Conservation (phyloP, 2,888 invertebrate genomes). For the Tenthredo amoena region DNA sequence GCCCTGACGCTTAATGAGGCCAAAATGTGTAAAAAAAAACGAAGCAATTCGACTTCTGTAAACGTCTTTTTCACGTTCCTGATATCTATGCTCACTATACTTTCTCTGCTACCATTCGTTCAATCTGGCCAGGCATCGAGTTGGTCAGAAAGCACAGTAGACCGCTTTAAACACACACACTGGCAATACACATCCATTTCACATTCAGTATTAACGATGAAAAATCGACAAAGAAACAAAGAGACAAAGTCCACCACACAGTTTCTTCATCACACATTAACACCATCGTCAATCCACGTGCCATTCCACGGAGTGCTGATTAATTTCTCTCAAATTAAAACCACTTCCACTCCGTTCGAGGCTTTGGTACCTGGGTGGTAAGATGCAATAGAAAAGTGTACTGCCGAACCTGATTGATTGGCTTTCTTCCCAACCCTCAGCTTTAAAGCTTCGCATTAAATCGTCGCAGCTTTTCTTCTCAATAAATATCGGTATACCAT, state of each 20-base stretch:
- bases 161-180: conserved; percentile 62
- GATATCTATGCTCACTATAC: not conserved
- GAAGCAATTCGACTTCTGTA: not conserved
- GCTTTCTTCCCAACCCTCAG: conserved; percentile 63
- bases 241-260: not conserved
- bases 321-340: not conserved
- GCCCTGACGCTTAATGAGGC: not conserved
- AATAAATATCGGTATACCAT: not conserved
- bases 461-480: conserved; percentile 8
- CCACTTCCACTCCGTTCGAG: not conserved
- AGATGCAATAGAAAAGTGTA: conserved; percentile 21
- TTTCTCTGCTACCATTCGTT: conserved; percentile 58
- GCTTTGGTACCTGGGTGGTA: conserved; percentile 12
- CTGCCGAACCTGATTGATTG: conserved; percentile 34
- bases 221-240: not conserved
- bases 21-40: not conserved
- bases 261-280: not conserved
- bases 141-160: conserved; percentile 71
- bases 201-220: not conserved
- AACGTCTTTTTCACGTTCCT: conserved; percentile 30
- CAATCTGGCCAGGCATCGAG: conserved; percentile 66
- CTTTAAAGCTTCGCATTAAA: conserved; percentile 72
- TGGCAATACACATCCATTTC: not conserved
- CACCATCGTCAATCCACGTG: not conserved
- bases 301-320: not conserved